phyloP scores from a whole-genome alignment of 2,797 vertebrate genomes.

The Aeoliscus strigatus region DNA sequence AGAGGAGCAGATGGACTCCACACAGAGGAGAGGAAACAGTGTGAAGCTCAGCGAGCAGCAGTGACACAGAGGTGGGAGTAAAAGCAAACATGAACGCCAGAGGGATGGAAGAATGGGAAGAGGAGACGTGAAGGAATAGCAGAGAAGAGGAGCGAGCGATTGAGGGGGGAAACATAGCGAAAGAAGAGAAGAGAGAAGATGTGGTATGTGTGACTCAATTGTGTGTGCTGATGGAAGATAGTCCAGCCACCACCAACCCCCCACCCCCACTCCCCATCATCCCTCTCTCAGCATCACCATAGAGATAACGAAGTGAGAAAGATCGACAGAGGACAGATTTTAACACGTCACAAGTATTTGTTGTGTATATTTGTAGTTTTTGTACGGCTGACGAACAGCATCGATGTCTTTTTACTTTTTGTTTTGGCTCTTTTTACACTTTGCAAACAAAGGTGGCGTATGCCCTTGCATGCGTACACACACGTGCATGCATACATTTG shows the following conservation, averaged over 20 bases:
- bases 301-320: slow-evolving; percentile 50
- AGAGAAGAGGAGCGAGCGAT: slow-evolving; percentile 46
- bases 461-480: slow-evolving; percentile 25
- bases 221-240: slow-evolving; percentile 60
- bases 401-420: slow-evolving; percentile 20
- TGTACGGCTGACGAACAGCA: slow-evolving; percentile 6
- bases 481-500: slow-evolving; percentile 44
- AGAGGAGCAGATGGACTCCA: slow-evolving; percentile 68
- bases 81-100: slow-evolving; percentile 47
- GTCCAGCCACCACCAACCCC: slow-evolving; percentile 54
- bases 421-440: slow-evolving; percentile 29
- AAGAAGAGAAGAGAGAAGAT: slow-evolving; percentile 52
- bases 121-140: slow-evolving; percentile 59
- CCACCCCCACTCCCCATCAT: slow-evolving; percentile 42
- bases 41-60: slow-evolving; percentile 48
- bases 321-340: slow-evolving; percentile 38
- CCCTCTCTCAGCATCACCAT: slow-evolving; percentile 55
- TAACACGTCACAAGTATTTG: slow-evolving; percentile 30
- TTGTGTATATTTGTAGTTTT: too few species aligned
- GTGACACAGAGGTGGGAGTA: slow-evolving; percentile 60
- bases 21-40: slow-evolving; percentile 47
- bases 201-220: slow-evolving; percentile 71
- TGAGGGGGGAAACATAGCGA: slow-evolving; percentile 45
- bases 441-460: slow-evolving; percentile 5
- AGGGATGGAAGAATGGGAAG: slow-evolving; percentile 59